Evolutionary conservation across 2,888 invertebrate species (phyloP), one percentile per base, ranked within the genome.

Genomic region (Ferrisia virgata): DNA sequence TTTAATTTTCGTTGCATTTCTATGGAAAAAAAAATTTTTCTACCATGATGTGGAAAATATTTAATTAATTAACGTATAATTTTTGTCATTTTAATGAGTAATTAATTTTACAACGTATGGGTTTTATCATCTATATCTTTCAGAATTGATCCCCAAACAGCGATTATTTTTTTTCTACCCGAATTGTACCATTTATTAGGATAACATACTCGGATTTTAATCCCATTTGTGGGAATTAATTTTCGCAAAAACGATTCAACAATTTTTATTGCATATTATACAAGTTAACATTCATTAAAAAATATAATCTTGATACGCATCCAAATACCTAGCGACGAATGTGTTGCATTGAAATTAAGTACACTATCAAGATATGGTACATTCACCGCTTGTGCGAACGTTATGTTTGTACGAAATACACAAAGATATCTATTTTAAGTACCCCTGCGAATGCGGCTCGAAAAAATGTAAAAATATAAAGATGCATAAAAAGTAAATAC

Each of bases 401-500:
- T 18, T 1, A 47, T 18, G n/a, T n/a, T n/a, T n/a, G n/a, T n/a
- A n/a, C 18, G 0, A 18, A 18, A n/a, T n/a, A n/a, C 18, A 47
- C 47, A 47, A 40, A 40, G 5, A 40, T 40, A 47, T 47, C 47
- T 28, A 64, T 64, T 64, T 64, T 64, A 28, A n/a, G 28, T 64
- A 64, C 58, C 58, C 25, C 28, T 64, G 28, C 1, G 28, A 11
- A 11, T 64, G 28, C 1, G 28, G 25, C 58, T 28, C 58, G 25
- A 64, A 28, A 39, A 64, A 64, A 64, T 64, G 58, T 64, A 64
- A 11, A 28, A 28, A 64, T 64, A 64, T 64, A 64, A 28, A 64
- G 28, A 64, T 64, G 58, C 58, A 64, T 64, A 64, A 64, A 64
- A 64, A 28, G 58, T 64, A 64, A 64, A 64, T 28, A 64, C 58